Conservation (phyloP, 2,113 vertebrate genomes). For the Gnathonemus longibarbis region DNA sequence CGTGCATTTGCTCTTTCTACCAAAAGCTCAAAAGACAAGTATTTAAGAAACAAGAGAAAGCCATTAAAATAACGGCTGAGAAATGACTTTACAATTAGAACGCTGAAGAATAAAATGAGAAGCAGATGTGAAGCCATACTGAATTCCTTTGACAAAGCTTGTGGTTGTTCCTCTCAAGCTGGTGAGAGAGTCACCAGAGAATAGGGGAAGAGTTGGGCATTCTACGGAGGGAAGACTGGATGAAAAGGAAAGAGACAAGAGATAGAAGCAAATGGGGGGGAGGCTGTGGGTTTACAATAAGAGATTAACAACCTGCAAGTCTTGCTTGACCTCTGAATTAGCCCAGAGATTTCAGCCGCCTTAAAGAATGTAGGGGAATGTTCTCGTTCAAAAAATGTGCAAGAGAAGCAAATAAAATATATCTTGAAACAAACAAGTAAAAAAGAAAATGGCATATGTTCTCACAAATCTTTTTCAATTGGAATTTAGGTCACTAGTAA, state of each 20-base stretch:
- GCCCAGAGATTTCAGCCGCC: conserved; percentile 58
- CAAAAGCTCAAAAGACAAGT: conserved; percentile 33
- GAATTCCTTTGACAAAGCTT: conserved; percentile 57
- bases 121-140: conserved; percentile 67
- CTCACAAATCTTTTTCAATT: too few relatives aligned
- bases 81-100: conserved; percentile 66
- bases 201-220: conserved; percentile 55
- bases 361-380: conserved; percentile 57
- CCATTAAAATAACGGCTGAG: conserved; percentile 34
- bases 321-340: conserved; percentile 73
- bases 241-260: conserved; percentile 43
- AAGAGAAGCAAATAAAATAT: conserved; percentile 36
- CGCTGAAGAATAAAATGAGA: conserved; percentile 54
- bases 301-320: conserved; percentile 69
- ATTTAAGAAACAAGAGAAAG: conserved; percentile 35
- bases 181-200: conserved; percentile 54
- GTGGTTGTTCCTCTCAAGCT: conserved; percentile 54
- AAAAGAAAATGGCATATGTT: too few relatives aligned
- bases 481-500: not conserved
- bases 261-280: conserved; percentile 44
- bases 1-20: conserved; percentile 30
- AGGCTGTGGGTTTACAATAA: conserved; percentile 51
- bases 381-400: conserved; percentile 58
- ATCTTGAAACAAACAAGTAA: conserved; percentile 20
- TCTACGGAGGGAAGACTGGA: conserved; percentile 38